Evolutionary conservation across 2,888 invertebrate species (phyloP).

Genomic region (Eudemis profundana): DNA sequence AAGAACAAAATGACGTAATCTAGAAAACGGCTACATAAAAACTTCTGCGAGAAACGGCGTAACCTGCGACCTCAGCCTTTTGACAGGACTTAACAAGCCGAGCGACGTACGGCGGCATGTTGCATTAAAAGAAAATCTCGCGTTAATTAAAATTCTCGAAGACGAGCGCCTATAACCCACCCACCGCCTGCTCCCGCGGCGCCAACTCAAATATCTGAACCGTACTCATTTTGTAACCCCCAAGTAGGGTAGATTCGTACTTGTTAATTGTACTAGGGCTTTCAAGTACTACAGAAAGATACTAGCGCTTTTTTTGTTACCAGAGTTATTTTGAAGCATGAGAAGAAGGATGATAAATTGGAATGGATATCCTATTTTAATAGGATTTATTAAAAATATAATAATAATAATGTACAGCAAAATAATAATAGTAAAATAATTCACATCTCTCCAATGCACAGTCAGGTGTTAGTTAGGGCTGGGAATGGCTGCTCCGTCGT

Average conservation of each 20-base stretch:
- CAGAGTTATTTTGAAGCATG: not conserved
- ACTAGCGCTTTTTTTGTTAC: not conserved
- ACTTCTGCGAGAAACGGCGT: constrained; percentile 14
- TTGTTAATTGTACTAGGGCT: constrained; percentile 31
- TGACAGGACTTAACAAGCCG: constrained; percentile 36
- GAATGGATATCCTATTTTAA: not conserved
- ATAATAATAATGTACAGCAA: no score
- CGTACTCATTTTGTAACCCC: constrained; percentile 34
- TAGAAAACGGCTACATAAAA: constrained; percentile 21
- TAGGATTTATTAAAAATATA: no score
- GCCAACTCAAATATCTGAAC: constrained; percentile 42
- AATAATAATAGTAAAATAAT: no score
- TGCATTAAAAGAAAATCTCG: constrained; percentile 50
- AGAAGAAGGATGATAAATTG: not conserved
- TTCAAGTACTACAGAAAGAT: not conserved
- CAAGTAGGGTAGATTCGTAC: constrained; percentile 38
- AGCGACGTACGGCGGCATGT: constrained; percentile 39
- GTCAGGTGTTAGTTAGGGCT: no score
- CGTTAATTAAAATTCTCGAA: constrained; percentile 51
- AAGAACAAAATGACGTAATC: constrained; percentile 21
- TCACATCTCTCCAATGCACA: no score
- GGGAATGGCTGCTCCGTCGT: no score
- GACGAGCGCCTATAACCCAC: constrained; percentile 43
- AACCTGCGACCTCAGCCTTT: constrained; percentile 38
- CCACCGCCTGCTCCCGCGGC: constrained; percentile 36